These are phyloP conservation scores for Alosa alosa DNA, from an alignment of 2,113 vertebrate species.

Conservation along the genomic window DNA sequence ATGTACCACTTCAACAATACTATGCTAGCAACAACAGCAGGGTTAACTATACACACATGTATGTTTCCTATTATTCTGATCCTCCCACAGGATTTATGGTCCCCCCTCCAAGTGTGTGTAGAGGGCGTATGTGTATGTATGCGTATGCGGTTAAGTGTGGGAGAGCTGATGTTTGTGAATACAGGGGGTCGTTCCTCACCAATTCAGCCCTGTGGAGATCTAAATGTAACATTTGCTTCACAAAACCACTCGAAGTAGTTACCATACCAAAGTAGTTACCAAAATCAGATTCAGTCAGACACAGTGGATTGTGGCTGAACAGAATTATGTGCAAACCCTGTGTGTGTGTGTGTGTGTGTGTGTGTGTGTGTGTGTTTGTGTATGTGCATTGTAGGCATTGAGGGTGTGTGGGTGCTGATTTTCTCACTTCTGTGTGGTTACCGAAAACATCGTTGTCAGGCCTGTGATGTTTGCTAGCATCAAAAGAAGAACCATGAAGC, in stretches of 20 bases:
- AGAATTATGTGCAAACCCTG: not conserved
- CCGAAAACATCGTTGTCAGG: not conserved
- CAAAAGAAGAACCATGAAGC: not conserved
- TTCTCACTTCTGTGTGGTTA: slow-evolving; percentile 9
- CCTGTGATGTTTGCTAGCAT: not conserved
- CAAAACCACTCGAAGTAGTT: not conserved
- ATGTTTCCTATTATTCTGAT: not conserved
- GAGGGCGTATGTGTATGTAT: not conserved
- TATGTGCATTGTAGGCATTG: not conserved
- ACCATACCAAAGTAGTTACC: not conserved
- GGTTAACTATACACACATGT: not conserved
- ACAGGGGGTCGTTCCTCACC: slow-evolving; percentile 1
- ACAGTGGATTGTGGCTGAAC: not conserved
- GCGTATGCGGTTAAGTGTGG: not conserved
- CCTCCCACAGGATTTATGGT: not conserved
- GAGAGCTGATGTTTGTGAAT: slow-evolving; percentile 18
- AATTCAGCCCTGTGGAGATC: not conserved
- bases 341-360: slow-evolving; percentile 5
- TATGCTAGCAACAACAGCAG: not conserved
- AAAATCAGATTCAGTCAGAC: not conserved
- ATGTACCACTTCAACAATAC: not conserved
- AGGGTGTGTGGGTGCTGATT: not conserved
- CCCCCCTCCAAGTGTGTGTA: not conserved
- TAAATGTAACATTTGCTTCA: not conserved
- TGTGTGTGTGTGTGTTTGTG: not conserved